Evolutionary conservation across 2,888 invertebrate genomes (phyloP).

Genomic region (Torymus auratus): DNA sequence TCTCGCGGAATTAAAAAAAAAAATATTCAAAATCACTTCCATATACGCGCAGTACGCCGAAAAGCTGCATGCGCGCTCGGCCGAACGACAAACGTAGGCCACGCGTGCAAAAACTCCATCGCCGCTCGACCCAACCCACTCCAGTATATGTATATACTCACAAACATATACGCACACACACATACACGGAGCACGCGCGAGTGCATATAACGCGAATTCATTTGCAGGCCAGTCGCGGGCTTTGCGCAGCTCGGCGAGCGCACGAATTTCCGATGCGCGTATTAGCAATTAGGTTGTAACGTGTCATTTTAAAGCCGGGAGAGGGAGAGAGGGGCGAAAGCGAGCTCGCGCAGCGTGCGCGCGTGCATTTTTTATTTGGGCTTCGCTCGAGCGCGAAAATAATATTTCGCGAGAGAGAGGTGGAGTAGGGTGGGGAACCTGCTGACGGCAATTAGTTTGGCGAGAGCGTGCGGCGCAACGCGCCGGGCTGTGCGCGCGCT

Average conservation of each 20-base stretch:
- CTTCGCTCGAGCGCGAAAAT: conserved; percentile 13
- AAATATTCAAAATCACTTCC: too few species aligned
- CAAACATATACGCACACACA: background rate
- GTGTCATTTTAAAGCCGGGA: conserved; percentile 39
- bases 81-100: too few species aligned
- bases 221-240: too few species aligned
- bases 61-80: too few species aligned
- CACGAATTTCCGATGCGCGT: conserved; percentile 58
- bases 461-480: too few species aligned
- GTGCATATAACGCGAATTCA: too few species aligned
- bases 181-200: too few species aligned
- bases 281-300: conserved; percentile 49
- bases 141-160: background rate
- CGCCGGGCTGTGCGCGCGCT: background rate
- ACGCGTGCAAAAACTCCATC: too few species aligned
- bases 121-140: too few species aligned
- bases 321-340: background rate
- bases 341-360: conserved; percentile 1
- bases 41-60: too few species aligned
- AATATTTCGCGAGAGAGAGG: conserved; percentile 6
- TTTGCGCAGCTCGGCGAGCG: conserved; percentile 14
- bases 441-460: conserved; percentile 25
- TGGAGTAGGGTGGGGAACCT: background rate
- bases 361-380: conserved; percentile 22
- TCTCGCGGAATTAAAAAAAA: too few species aligned